Percentiles rank a stretch among this genome's conserved stretches.
phyloP scores from a whole-genome alignment of 2,797 vertebrate species.

The Acrossocheilus wenchowensis region DNA sequence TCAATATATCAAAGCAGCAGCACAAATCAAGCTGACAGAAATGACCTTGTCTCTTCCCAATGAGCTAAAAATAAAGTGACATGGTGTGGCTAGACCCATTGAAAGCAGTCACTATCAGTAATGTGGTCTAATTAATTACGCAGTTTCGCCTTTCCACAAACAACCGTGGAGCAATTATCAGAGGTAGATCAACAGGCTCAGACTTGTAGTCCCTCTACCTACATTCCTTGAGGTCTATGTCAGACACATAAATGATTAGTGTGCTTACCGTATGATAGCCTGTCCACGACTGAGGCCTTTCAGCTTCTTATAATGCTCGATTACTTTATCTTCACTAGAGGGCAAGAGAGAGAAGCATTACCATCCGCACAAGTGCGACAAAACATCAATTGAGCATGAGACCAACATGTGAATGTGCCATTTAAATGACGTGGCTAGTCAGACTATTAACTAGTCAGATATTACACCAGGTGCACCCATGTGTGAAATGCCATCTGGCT shows the following conservation, averaged over 20 bases:
- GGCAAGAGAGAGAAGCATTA: slow-evolving; percentile 55
- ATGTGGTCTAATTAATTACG: slow-evolving; percentile 69
- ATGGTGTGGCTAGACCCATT: slow-evolving; percentile 34
- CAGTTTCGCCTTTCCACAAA: slow-evolving; percentile 60
- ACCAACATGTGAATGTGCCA: slow-evolving; percentile 33
- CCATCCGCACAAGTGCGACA: not conserved
- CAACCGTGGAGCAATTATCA: slow-evolving; percentile 36
- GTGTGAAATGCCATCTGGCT: slow-evolving; percentile 75
- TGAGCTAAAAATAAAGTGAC: slow-evolving; percentile 61
- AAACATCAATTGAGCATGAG: slow-evolving; percentile 32
- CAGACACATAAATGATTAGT: slow-evolving; percentile 23
- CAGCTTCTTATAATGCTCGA: slow-evolving; percentile 90
- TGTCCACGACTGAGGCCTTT: slow-evolving; percentile 93
- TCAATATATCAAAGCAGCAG: slow-evolving; percentile 73
- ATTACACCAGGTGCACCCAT: slow-evolving; percentile 69
- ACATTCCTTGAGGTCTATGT: not conserved
- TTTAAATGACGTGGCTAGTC: slow-evolving; percentile 52
- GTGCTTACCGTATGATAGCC: slow-evolving; percentile 94
- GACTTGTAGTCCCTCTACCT: not conserved
- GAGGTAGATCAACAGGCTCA: not conserved
- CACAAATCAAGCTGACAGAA: slow-evolving; percentile 66
- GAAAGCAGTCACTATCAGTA: slow-evolving; percentile 59
- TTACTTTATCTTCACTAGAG: slow-evolving; percentile 93
- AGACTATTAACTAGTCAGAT: slow-evolving; percentile 51
- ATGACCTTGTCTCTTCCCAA: slow-evolving; percentile 59